phyloP scores from a whole-genome alignment of 2,113 vertebrate genomes.

The Gallinago jamesoni region DNA sequence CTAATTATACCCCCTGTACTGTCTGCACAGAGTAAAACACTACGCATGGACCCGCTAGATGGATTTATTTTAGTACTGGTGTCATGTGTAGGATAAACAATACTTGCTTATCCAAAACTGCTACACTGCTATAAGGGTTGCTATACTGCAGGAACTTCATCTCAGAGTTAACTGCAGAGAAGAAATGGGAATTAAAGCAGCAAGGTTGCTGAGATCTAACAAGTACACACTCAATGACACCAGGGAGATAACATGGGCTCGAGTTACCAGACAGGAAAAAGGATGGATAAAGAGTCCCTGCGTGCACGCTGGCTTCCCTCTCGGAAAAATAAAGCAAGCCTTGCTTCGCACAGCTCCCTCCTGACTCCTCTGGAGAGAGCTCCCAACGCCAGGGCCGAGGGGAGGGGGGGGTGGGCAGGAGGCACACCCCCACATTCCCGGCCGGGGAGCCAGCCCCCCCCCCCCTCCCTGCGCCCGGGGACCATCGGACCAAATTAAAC shows the following conservation, averaged over 20 bases:
- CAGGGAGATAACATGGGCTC: not conserved
- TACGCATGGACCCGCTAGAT: fast-evolving
- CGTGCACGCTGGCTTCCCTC: fast-evolving
- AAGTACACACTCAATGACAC: not conserved
- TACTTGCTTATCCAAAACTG: not conserved
- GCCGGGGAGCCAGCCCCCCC: not conserved
- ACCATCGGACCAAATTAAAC: not conserved
- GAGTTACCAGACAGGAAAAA: not conserved
- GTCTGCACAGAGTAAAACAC: not conserved
- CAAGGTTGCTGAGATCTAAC: not conserved
- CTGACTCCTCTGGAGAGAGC: not conserved
- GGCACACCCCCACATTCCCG: not conserved
- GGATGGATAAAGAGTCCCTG: not conserved
- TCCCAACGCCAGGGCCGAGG: fast-evolving
- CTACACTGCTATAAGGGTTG: not conserved
- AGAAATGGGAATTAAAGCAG: not conserved
- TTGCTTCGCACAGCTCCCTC: not conserved
- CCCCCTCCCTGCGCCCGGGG: fast-evolving
- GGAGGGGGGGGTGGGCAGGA: not conserved
- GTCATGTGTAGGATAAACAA: not conserved
- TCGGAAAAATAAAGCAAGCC: not conserved
- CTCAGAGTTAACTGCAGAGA: not conserved
- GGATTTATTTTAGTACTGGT: not conserved
- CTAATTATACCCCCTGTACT: not conserved
- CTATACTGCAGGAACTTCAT: not conserved